These are phyloP conservation scores for Galbula dea DNA, from an alignment of 2,113 vertebrate species.

Conservation along the genomic window DNA sequence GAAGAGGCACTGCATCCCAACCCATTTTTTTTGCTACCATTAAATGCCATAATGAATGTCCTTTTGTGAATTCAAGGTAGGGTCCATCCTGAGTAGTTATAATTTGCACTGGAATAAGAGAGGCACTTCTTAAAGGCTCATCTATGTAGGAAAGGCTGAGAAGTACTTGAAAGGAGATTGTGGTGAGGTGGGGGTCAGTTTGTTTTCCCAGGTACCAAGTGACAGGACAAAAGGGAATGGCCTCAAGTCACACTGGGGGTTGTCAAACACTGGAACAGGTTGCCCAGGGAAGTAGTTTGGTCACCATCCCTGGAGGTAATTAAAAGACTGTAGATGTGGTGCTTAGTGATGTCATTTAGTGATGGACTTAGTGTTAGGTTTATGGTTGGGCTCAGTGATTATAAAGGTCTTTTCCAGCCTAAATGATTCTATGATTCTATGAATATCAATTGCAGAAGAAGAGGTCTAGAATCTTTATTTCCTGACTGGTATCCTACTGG, in stretches of 20 bases:
- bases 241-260: background rate
- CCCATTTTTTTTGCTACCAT: background rate
- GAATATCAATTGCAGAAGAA: background rate
- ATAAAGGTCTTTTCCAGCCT: background rate
- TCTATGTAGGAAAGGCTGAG: background rate
- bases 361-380: background rate
- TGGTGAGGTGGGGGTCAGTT: rapidly evolving
- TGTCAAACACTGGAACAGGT: background rate
- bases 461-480: background rate
- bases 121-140: background rate
- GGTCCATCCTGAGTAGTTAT: background rate
- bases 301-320: background rate
- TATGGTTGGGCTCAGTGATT: background rate
- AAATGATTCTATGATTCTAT: background rate
- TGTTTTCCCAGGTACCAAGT: background rate
- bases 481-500: background rate
- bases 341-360: background rate
- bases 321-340: background rate
- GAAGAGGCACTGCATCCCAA: background rate
- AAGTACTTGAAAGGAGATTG: background rate
- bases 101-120: background rate
- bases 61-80: background rate
- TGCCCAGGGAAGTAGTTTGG: background rate
- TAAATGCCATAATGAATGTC: background rate
- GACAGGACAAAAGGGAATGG: background rate